Evolutionary conservation across 2,797 vertebrate species (phyloP).

Genomic region (Heliangelus exortis): DNA sequence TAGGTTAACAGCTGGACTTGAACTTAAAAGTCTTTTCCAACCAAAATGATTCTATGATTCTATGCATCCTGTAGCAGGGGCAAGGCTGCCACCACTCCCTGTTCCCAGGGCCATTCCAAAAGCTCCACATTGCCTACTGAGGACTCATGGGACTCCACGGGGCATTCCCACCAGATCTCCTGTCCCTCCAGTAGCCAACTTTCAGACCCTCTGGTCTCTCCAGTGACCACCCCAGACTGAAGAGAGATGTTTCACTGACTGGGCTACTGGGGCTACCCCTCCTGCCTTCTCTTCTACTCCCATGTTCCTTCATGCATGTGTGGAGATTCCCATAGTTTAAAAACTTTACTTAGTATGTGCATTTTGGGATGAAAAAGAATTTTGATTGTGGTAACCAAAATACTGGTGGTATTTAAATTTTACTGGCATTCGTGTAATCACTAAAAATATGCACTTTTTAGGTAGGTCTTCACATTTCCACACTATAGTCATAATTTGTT

Average conservation of each 20-base stretch:
- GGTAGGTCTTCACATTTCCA: background rate
- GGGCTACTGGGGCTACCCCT: background rate
- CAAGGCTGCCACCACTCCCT: background rate
- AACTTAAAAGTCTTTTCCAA: too few relatives aligned
- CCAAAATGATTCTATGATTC: too few relatives aligned
- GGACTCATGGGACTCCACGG: background rate
- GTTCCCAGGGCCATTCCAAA: background rate
- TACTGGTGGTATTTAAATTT: background rate
- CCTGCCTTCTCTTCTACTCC: background rate
- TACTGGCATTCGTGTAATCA: background rate
- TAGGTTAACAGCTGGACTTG: too few relatives aligned
- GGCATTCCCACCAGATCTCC: background rate
- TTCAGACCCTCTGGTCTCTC: background rate
- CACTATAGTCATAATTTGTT: background rate
- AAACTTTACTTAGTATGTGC: background rate
- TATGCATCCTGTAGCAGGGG: background rate
- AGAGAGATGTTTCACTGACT: background rate
- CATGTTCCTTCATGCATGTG: accelerated
- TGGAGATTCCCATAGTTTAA: background rate
- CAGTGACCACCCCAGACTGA: background rate
- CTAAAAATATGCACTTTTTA: background rate
- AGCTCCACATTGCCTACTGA: accelerated
- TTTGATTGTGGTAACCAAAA: background rate
- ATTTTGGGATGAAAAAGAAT: background rate
- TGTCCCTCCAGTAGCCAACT: background rate